These are phyloP conservation scores for Lasioglossum zephyrum DNA, from an alignment of 2,888 invertebrate genomes.

Conservation along the genomic window DNA sequence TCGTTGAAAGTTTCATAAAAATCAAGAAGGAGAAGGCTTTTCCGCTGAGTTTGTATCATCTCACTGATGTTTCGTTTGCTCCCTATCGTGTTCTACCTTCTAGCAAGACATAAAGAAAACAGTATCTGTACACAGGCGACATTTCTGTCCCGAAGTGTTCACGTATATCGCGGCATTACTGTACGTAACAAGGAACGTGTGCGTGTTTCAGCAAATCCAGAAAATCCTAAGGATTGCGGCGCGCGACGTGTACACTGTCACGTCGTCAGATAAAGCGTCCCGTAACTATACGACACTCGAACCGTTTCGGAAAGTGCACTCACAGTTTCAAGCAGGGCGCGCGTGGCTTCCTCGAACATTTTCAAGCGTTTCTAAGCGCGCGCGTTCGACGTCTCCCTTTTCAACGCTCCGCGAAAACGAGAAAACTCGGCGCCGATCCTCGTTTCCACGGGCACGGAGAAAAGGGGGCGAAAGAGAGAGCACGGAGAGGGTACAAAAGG, in stretches of 20 bases:
- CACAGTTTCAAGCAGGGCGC: background rate
- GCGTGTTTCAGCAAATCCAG: background rate
- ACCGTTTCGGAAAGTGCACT: background rate
- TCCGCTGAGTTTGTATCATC: no score
- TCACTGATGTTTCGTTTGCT: no score
- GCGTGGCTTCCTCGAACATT: constrained; percentile 12
- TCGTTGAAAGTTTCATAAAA: no score
- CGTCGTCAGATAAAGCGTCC: background rate
- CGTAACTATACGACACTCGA: background rate
- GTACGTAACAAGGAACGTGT: background rate
- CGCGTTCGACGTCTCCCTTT: background rate
- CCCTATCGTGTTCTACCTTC: no score
- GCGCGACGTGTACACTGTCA: background rate
- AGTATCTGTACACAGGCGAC: no score
- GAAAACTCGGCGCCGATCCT: constrained; percentile 19
- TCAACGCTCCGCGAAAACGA: background rate
- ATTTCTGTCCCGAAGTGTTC: no score
- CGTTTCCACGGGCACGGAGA: constrained; percentile 14
- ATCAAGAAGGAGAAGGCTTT: no score
- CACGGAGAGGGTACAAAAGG: constrained; percentile 13
- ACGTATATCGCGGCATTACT: background rate
- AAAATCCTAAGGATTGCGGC: background rate
- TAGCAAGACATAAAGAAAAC: no score
- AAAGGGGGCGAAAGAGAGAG: background rate
- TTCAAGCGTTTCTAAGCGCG: background rate